Evolutionary conservation across 2,888 invertebrate genomes (phyloP).

Genomic region (Nudaria mundana): DNA sequence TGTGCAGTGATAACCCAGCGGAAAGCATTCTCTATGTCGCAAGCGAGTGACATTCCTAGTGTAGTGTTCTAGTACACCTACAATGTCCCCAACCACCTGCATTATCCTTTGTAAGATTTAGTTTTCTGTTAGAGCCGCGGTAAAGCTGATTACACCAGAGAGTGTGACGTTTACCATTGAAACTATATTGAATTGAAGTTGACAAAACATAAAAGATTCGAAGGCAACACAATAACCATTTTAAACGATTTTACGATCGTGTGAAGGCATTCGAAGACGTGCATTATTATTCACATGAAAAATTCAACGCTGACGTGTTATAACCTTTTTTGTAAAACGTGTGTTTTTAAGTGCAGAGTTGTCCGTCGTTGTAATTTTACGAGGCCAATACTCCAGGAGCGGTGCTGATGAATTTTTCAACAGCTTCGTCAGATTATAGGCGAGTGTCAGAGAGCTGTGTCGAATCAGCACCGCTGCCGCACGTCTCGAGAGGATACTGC

Average conservation of each 20-base stretch:
- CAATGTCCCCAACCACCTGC: no score
- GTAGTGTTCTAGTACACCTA: no score
- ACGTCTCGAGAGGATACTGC: constrained; percentile 1
- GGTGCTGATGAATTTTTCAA: constrained; percentile 35
- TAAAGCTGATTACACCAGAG: no score
- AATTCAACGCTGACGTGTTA: constrained; percentile 57
- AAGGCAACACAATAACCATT: not conserved
- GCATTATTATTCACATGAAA: constrained; percentile 58
- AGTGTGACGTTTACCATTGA: not conserved
- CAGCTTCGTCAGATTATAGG: constrained; percentile 31
- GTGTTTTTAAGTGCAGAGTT: constrained; percentile 35
- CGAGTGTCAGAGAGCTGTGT: constrained; percentile 18
- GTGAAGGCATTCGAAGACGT: constrained; percentile 1
- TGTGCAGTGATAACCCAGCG: no score
- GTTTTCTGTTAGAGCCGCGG: no score
- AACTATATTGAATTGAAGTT: not conserved
- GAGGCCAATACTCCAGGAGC: constrained; percentile 42
- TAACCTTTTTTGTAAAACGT: constrained; percentile 43
- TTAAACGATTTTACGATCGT: constrained; percentile 3
- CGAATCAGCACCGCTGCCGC: constrained; percentile 9
- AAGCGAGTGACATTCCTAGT: no score
- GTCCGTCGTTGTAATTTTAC: constrained; percentile 43
- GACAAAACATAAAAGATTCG: not conserved
- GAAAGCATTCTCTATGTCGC: no score
- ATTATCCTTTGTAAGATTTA: no score